Conservation (phyloP, 2,888 invertebrate species). For the Blera fallax region DNA sequence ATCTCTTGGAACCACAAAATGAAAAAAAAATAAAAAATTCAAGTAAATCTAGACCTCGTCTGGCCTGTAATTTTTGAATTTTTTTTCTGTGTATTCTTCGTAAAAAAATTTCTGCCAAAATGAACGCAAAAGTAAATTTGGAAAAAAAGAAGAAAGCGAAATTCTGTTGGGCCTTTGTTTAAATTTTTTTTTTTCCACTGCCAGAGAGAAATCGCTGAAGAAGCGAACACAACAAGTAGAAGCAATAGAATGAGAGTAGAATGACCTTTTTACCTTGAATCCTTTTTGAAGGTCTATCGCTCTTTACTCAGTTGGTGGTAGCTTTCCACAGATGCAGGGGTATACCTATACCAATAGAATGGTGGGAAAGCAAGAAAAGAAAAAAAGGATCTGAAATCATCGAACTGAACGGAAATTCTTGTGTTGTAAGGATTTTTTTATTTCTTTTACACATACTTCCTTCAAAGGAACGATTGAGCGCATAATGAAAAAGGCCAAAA, state of each 20-base stretch:
- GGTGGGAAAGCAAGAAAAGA: neutral
- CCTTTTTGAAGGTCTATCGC: conserved; percentile 28
- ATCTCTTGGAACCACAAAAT: conserved; percentile 18
- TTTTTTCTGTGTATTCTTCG: neutral
- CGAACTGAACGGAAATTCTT: conserved; percentile 16
- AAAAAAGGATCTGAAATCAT: conserved; percentile 3
- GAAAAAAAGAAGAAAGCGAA: conserved; percentile 13
- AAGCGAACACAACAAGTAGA: neutral
- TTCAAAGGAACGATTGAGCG: neutral
- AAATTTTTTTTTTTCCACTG: neutral
- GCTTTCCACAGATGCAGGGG: neutral
- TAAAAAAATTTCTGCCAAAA: conserved; percentile 7
- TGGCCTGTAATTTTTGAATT: conserved; percentile 19
- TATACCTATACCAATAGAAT: neutral
- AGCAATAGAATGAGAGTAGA: conserved; percentile 3
- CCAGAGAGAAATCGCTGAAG: neutral
- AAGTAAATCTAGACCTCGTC: neutral
- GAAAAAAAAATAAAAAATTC: neutral
- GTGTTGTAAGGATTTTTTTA: neutral
- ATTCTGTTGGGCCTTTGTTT: neutral
- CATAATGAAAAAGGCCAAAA: conserved; percentile 46
- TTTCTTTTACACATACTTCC: neutral
- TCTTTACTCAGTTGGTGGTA: neutral
- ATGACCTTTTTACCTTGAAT: conserved; percentile 35
- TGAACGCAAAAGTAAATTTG: neutral